These are phyloP conservation scores for Spodoptera frugiperda DNA, from an alignment of 1,140 invertebrate genomes.

Conservation along the genomic window DNA sequence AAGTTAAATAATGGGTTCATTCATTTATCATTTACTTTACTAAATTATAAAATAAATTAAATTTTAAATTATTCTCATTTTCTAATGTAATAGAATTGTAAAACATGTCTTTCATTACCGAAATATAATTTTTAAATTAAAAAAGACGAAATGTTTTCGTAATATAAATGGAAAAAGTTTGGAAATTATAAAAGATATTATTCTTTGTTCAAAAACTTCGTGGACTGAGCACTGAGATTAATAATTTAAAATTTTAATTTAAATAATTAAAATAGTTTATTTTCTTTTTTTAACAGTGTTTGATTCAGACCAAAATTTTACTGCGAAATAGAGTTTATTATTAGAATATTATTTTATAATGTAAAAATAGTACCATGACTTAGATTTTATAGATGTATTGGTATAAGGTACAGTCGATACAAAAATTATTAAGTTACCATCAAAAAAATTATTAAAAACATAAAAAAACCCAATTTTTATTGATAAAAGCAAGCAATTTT, in stretches of 20 bases:
- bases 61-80: too few species aligned
- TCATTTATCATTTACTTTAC: neutral
- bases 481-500: too few species aligned
- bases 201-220: neutral
- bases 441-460: too few species aligned
- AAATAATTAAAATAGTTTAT: slow-evolving; percentile 19
- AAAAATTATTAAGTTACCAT: slow-evolving; percentile 37
- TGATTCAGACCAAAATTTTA: slow-evolving; percentile 31
- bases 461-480: too few species aligned
- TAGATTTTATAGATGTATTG: slow-evolving; percentile 36
- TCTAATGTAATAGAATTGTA: slow-evolving; percentile 1
- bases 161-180: neutral
- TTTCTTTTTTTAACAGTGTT: slow-evolving; percentile 19
- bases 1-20: neutral
- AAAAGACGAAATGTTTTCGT: neutral
- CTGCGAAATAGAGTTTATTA: slow-evolving; percentile 5
- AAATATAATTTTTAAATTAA: neutral
- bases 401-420: slow-evolving; percentile 16
- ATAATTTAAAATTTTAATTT: neutral
- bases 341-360: slow-evolving; percentile 28
- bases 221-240: slow-evolving; percentile 27
- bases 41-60: too few species aligned
- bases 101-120: neutral
- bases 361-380: slow-evolving; percentile 28
- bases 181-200: neutral